These are phyloP conservation scores for Rhingia rostrata DNA, from an alignment of 2,888 invertebrate genomes.

Conservation along the genomic window DNA sequence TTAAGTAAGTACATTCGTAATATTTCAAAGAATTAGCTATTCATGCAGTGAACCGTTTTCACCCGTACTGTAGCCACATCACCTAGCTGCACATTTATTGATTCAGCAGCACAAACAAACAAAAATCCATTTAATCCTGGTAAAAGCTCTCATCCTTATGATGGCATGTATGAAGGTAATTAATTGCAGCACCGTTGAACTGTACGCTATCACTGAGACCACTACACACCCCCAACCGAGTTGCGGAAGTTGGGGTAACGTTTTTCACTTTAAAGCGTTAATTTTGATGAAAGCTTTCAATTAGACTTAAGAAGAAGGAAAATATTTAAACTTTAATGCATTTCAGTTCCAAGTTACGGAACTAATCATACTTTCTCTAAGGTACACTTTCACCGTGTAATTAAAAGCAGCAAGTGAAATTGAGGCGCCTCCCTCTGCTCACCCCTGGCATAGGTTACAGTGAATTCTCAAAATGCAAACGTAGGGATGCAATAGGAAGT, in stretches of 20 bases:
- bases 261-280: conserved; percentile 47
- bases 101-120: conserved; percentile 30
- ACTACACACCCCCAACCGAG: background rate
- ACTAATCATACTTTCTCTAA: conserved; percentile 45
- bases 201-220: conserved; percentile 27
- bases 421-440: conserved; percentile 12
- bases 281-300: conserved; percentile 61
- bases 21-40: background rate
- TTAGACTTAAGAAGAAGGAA: conserved; percentile 19
- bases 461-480: conserved; percentile 35
- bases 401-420: conserved; percentile 40
- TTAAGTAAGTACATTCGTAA: background rate
- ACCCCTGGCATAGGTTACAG: conserved; percentile 11
- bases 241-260: conserved; percentile 1
- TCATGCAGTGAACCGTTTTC: background rate
- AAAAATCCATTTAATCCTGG: conserved; percentile 30
- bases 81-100: conserved; percentile 16
- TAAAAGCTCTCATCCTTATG: conserved; percentile 14
- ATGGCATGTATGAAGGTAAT: conserved; percentile 35
- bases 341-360: conserved; percentile 11
- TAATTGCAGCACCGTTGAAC: conserved; percentile 35
- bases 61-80: background rate
- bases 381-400: conserved; percentile 41
- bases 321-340: conserved; percentile 43
- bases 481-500: conserved; percentile 57